These are phyloP conservation scores for Oncorhynchus gorbuscha DNA, from an alignment of 2,113 vertebrate genomes.

Conservation along the genomic window DNA sequence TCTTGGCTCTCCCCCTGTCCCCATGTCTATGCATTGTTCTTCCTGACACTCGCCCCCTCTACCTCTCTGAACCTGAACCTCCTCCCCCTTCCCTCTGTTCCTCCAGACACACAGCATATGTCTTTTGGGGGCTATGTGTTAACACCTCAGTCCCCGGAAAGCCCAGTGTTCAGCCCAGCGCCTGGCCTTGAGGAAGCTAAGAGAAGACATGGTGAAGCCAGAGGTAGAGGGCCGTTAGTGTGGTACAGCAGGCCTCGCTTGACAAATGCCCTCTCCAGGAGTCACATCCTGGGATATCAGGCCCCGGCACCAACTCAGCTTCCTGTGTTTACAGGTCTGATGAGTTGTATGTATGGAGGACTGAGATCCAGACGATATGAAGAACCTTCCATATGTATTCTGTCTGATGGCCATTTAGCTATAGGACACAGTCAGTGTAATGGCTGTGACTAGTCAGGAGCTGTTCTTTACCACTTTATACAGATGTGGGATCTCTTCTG, in stretches of 20 bases:
- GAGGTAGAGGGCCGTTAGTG: constrained; percentile 2
- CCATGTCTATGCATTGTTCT: not conserved
- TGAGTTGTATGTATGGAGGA: not conserved
- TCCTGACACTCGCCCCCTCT: constrained; percentile 1
- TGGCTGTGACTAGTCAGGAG: not conserved
- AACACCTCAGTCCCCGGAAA: constrained; percentile 29
- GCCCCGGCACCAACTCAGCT: constrained; percentile 17
- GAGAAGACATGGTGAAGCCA: not conserved
- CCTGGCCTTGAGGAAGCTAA: constrained; percentile 42
- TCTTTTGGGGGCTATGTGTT: constrained; percentile 17
- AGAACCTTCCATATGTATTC: not conserved
- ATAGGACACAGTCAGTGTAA: not conserved
- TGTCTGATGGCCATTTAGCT: not conserved
- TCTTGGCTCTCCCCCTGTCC: not conserved
- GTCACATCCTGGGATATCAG: constrained; percentile 55
- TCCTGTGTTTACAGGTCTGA: constrained; percentile 39
- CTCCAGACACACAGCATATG: constrained; percentile 8
- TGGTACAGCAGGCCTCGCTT: constrained; percentile 46
- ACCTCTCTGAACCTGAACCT: not conserved
- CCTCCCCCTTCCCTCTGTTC: constrained; percentile 3
- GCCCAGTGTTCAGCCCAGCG: constrained; percentile 9
- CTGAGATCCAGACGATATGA: not conserved
- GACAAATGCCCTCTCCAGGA: constrained; percentile 48
- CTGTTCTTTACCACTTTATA: too few species aligned
- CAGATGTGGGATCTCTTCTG: too few species aligned